Evolutionary conservation across 2,113 vertebrate genomes (phyloP), one percentile per base, ranked within the genome.

Genomic region (Beaufortia kweichowensis): DNA sequence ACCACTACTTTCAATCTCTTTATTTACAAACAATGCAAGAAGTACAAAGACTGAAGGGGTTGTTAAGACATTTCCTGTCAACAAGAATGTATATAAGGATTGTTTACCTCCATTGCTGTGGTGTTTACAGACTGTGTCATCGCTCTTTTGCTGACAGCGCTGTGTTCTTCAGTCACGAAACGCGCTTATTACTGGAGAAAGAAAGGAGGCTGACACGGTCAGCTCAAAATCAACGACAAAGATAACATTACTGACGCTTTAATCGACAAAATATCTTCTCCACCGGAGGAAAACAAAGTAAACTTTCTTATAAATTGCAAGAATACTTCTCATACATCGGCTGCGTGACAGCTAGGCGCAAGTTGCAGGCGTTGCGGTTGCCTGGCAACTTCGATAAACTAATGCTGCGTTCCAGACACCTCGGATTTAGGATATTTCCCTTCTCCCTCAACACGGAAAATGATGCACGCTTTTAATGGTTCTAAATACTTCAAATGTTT

Each of bases 351-450:
- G 41, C 4, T 3, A 10, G n/a, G n/a, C n/a, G n/a, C 6, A 10
- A 26, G 41, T 72, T 17, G 35, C 39, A 17, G 24, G 55, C 26
- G 39, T 23, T 26, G 9, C 28, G 48, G 82, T 83, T 78, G 63
- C 82, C 53, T 70, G 60, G 82, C 12, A 81, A 81, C 82, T 55
- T 15, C 39, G 17, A 5, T 29, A 72, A 72, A 72, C 69, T 41
- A 12, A 43, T 7, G 23, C 14, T n/a, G n/a, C n/a, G n/a, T n/a
- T n/a, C n/a, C n/a, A n/a, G n/a, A n/a, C n/a, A n/a, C n/a, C n/a
- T n/a, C n/a, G n/a, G n/a, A n/a, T n/a, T n/a, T n/a, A n/a, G n/a
- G n/a, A n/a, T n/a, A n/a, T n/a, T n/a, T n/a, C n/a, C n/a, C n/a
- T n/a, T n/a, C n/a, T n/a, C n/a, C n/a, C n/a, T n/a, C n/a, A n/a